Base-by-base conservation (phyloP, 2,113 vertebrate species). In the Urocolius indicus region DNA sequence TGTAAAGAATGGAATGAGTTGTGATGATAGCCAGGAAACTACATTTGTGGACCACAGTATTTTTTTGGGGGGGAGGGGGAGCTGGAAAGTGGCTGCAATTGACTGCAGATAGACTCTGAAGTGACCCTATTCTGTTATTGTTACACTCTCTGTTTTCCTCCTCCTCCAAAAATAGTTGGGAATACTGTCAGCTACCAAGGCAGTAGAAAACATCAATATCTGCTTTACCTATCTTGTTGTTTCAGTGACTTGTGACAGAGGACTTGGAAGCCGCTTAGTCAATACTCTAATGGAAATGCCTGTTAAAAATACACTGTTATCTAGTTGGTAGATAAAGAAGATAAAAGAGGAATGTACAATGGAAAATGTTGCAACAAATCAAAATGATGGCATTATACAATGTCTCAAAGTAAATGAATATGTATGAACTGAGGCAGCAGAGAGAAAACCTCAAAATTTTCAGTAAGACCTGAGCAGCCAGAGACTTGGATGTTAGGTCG, bases 221-320 rank as follows among this genome's bases (percentile, higher is more conserved):
- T 84, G 34, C 83, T 94, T 94, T 87, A 92, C 91, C 81, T 93
- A 87, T 95, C 87, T 87, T 2, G 5, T 83, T 79, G 59, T 95
- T 84, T 77, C 76, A 59, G 79, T 93, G 82, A 78, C 92, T 95
- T 88, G 75, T 92, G 88, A 90, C 83, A 86, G 75, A 83, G 52
- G 65, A 84, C 77, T 89, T 92, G 84, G 81, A 54, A 95, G 24
- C 69, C 41, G 49, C 58, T 89, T 94, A 87, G 91, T 95, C 73
- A 32, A 95, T 95, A 94, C 5, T n/a, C 45, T 91, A 94, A 94
- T 94, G 77, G 91, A 96, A 80, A 89, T 91, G 58, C 80, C 84
- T 89, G 68, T 94, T 93, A 93, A 96, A 95, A 94, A 93, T 84
- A 94, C 75, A 22, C 38, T 74, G 55, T 78, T 86, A 80, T 68